These are phyloP conservation scores for Cercopithecus hamlyni DNA, from an alignment of 2,797 vertebrate genomes.

Conservation along the genomic window DNA sequence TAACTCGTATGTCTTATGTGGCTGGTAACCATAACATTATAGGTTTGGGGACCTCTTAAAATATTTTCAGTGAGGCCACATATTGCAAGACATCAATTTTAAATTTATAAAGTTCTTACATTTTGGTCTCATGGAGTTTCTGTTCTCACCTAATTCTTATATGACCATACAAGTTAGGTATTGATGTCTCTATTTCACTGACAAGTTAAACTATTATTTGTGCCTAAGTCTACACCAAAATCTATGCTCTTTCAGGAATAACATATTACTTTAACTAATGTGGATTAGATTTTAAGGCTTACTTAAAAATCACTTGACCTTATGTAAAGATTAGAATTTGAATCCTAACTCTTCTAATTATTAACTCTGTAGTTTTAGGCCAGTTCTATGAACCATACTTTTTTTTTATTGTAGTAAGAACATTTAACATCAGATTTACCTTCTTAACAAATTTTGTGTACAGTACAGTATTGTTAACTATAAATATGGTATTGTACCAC, in stretches of 20 bases:
- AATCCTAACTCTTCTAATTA: background rate
- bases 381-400: background rate
- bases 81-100: background rate
- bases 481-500: background rate
- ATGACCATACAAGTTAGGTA: background rate
- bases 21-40: background rate
- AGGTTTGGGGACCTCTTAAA: background rate
- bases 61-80: background rate
- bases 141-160: background rate
- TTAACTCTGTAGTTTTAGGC: background rate
- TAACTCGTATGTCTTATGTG: background rate
- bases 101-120: background rate
- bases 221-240: background rate
- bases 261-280: background rate
- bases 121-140: background rate
- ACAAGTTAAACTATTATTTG: background rate
- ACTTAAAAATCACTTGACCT: background rate
- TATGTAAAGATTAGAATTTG: background rate
- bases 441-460: background rate
- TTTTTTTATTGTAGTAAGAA: background rate
- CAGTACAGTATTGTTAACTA: background rate
- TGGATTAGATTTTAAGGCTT: background rate
- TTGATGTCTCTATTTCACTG: background rate
- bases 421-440: background rate
- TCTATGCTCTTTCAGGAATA: background rate